Evolutionary conservation across 2,113 vertebrate genomes (phyloP), one percentile per base, ranked within the genome.

Genomic region (Okapia johnstoni): DNA sequence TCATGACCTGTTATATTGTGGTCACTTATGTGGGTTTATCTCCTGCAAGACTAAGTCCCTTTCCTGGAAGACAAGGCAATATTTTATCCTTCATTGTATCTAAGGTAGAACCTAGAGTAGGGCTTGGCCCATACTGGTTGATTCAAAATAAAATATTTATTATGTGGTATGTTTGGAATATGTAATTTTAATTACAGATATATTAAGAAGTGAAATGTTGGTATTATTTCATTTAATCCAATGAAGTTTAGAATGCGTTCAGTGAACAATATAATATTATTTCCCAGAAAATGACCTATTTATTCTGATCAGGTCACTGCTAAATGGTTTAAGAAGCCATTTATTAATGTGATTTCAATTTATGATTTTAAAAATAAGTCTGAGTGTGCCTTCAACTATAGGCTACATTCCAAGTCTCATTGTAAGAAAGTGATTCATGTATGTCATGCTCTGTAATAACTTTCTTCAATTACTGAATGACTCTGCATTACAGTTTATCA

Each of bases 281-380:
- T 97, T 98, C 70, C 88, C 83, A 93, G 83, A 98, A 98, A 98
- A 48, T 94, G 79, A 93, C 19, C 40, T 93, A 94, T 97, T 96
- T 97, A 89, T 96, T 8, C 30, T 96, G 43, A 88, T 87, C 50
- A 80, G 81, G 50, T 73, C 43, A 70, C 46, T 86, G 15, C 52
- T 97, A 89, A 96, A 93, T 95, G 61, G 36, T 95, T 81, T 96
- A 94, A 97, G 77, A 95, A 93, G 8, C 5, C 77, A 3, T 94
- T 50, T 88, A 93, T 95, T 97, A 96, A 89, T 94, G 46, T 94
- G 88, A 86, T 54, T 91, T 7, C 11, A 92, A 96, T 85, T 96
- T 97, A 95, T 96, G 52, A 60, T 89, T 94, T 90, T 43, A 88
- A 90, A 96, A 94, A 79, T 96, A 94, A 76, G 48, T 84, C 50